Conservation (phyloP, 2,797 vertebrate genomes). For the Numenius phaeopus region DNA sequence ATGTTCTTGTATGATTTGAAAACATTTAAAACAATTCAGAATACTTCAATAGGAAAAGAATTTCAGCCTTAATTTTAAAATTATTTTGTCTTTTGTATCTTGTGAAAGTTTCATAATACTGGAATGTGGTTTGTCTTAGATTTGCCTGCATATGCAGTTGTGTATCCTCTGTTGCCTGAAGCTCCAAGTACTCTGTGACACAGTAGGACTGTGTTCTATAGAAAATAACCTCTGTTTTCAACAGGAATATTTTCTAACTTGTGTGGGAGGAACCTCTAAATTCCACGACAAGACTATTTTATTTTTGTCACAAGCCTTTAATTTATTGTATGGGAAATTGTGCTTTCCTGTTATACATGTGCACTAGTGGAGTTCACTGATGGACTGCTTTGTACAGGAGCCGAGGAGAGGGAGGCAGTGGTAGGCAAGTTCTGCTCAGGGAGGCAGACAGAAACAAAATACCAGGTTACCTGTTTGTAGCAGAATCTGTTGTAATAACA, state of each 20-base stretch:
- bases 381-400: not conserved
- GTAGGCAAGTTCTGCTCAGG: not conserved
- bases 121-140: not conserved
- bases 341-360: not conserved
- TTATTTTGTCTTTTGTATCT: not conserved
- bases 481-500: not conserved
- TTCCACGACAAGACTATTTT: not conserved
- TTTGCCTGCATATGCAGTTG: rapidly evolving
- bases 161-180: not conserved
- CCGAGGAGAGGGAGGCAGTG: not conserved
- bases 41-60: not conserved
- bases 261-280: not conserved
- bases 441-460: not conserved
- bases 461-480: not conserved
- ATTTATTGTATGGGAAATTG: not conserved
- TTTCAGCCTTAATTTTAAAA: not conserved
- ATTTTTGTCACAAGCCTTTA: not conserved
- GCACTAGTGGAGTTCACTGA: not conserved
- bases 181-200: not conserved
- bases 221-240: not conserved
- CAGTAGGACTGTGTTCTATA: not conserved
- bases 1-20: not conserved
- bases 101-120: not conserved
- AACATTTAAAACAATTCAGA: not conserved
- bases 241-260: not conserved